Base-by-base conservation (phyloP, 2,888 invertebrate species). In the Metallyticus violacea region DNA sequence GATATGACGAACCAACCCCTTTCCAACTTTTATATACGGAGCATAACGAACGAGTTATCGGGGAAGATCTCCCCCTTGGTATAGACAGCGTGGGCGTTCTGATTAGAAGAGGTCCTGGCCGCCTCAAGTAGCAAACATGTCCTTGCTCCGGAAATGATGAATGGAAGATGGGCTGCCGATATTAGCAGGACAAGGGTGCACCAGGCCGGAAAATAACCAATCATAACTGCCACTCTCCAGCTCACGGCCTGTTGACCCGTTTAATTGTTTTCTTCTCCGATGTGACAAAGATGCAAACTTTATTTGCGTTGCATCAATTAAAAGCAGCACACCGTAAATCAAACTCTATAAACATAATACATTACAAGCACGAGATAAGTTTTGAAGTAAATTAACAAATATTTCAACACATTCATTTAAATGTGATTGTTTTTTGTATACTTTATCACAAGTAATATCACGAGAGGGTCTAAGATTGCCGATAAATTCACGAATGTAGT, bases 1-100 rank as follows among this genome's bases (percentile, higher is more conserved):
- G 86, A 86, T 86, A 86, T 86, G 85, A 81, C 81, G 85, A 77
- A 26, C 77, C 77, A 27, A 62, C 77, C 81, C 29, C 29, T 27
- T n/a, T n/a, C n/a, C n/a, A n/a, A n/a, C 2, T 2, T 2, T 22
- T 79, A 62, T 62, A 62, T 62, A 62, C 40, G n/a, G n/a, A n/a
- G n/a, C n/a, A n/a, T n/a, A n/a, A n/a, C n/a, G 40, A 62, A 62
- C 40, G 40, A 62, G 40, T 62, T 62, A 62, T 62, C 40, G 40
- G 40, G 40, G 40, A 15, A 22, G 15, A 62, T 62, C 40, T 62
- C 40, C 40, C 40, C 40, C 40, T 62, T 9, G 15, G 40, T 22
- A n/a, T n/a, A n/a, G n/a, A n/a, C n/a, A n/a, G 40, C 40, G 40
- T 62, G 40, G 40, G 40, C 40, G 40, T 62, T 22, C 40, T 62